Conservation (phyloP, 2,888 invertebrate genomes). For the Andricus quercusramuli region DNA sequence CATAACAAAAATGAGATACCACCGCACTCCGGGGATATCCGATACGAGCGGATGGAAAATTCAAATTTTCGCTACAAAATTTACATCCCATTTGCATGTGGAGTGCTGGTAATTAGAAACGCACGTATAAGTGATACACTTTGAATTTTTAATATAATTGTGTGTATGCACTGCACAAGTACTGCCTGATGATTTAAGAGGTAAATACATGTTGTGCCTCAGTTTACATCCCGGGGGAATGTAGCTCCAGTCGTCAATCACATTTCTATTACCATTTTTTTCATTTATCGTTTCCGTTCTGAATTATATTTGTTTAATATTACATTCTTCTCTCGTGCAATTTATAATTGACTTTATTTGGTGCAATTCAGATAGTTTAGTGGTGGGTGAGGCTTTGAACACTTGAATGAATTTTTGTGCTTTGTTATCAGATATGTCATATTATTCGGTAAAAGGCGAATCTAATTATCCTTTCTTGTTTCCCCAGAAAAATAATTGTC, state of each 20-base stretch:
- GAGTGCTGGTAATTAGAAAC: slow-evolving; percentile 39
- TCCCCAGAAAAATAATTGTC: no score
- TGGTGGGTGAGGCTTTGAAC: not conserved
- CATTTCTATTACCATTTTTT: not conserved
- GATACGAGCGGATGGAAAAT: slow-evolving; percentile 38
- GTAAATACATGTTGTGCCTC: slow-evolving; percentile 33
- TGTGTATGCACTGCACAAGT: slow-evolving; percentile 25
- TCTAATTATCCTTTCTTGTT: no score
- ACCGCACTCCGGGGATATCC: slow-evolving; percentile 22
- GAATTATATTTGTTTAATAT: not conserved
- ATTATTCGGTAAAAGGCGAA: no score
- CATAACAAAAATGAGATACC: slow-evolving; percentile 30
- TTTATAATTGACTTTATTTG: not conserved
- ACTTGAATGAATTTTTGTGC: no score
- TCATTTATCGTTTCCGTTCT: not conserved
- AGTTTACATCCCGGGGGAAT: slow-evolving; percentile 7
- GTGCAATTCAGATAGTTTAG: not conserved
- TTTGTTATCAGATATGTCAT: no score
- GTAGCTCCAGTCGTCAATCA: not conserved
- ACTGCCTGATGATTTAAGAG: slow-evolving; percentile 29
- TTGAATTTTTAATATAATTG: slow-evolving; percentile 42
- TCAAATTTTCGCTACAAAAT: slow-evolving; percentile 32
- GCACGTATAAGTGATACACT: slow-evolving; percentile 28
- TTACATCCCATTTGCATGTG: slow-evolving; percentile 41
- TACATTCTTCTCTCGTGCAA: not conserved